phyloP scores from a whole-genome alignment of 2,888 invertebrate species.

The Patella caerulea region DNA sequence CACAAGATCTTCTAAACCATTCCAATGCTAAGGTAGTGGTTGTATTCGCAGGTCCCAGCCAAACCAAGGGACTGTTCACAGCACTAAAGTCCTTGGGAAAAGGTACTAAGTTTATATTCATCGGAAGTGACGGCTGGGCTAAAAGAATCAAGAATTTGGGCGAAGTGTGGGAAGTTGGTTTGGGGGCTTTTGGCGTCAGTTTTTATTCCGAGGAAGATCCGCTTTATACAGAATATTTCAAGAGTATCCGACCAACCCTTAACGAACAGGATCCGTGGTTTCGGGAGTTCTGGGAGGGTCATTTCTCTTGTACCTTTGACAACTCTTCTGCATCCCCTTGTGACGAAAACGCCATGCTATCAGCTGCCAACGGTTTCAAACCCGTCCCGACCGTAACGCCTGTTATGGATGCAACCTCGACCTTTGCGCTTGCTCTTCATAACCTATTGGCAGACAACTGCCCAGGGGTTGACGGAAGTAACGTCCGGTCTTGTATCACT shows the following conservation, averaged over 20 bases:
- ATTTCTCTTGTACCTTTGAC: slow-evolving; percentile 49
- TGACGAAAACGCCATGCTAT: slow-evolving; percentile 1
- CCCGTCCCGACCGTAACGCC: slow-evolving; percentile 21
- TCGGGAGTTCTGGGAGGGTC: slow-evolving; percentile 53
- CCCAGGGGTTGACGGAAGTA: slow-evolving; percentile 15
- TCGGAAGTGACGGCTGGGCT: slow-evolving; percentile 56
- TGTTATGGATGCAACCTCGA: slow-evolving; percentile 52
- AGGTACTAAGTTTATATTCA: slow-evolving; percentile 51
- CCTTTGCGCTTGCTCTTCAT: slow-evolving; percentile 53
- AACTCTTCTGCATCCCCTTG: slow-evolving; percentile 16
- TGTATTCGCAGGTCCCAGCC: slow-evolving; percentile 49
- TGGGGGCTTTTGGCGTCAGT: slow-evolving; percentile 48
- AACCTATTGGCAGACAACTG: slow-evolving; percentile 43
- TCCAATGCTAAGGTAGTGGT: slow-evolving; percentile 47
- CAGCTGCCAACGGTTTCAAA: slow-evolving; percentile 14
- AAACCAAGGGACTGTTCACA: slow-evolving; percentile 39
- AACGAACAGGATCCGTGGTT: slow-evolving; percentile 56
- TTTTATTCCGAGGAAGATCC: slow-evolving; percentile 27
- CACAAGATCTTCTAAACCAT: slow-evolving; percentile 29
- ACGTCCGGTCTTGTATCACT: slow-evolving; percentile 21
- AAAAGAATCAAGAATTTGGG: slow-evolving; percentile 38
- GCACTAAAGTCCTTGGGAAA: slow-evolving; percentile 33
- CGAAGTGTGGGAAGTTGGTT: slow-evolving; percentile 40
- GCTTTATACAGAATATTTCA: slow-evolving; percentile 52
- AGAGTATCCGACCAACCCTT: slow-evolving; percentile 36